phyloP scores from a whole-genome alignment of 2,113 vertebrate genomes.

The Hypocryptadius cinnamomeus region DNA sequence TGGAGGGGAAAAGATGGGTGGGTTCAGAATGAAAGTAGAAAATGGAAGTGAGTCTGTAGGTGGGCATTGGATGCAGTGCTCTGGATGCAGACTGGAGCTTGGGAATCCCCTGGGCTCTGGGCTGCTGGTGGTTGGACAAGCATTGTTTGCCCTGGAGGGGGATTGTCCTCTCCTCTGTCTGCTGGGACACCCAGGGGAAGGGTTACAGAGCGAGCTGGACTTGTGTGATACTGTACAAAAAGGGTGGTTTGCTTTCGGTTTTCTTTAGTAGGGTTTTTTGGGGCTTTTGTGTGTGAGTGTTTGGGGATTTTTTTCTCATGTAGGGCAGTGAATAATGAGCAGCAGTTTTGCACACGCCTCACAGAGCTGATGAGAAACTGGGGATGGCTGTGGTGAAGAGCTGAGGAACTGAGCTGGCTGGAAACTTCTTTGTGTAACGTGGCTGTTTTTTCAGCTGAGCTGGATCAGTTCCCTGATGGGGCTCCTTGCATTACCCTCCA shows the following conservation, averaged over 20 bases:
- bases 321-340: background rate
- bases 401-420: background rate
- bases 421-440: background rate
- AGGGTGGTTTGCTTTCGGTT: background rate
- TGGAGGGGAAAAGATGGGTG: background rate
- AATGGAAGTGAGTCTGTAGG: rapidly evolving
- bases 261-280: background rate
- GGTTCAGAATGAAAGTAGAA: background rate
- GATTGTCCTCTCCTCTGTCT: background rate
- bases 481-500: background rate
- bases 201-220: rapidly evolving
- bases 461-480: background rate
- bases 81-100: background rate
- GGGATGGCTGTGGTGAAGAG: background rate
- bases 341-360: background rate
- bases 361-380: background rate
- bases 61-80: background rate
- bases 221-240: rapidly evolving
- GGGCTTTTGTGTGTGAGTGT: background rate
- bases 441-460: background rate
- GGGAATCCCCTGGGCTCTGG: background rate
- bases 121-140: background rate
- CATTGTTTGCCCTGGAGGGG: background rate
- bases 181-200: background rate
- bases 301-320: background rate